A percentile compares a stretch with the other conserved stretches of the same genome.
phyloP scores from a whole-genome alignment of 2,797 vertebrate species.

The Fratercula arctica region DNA sequence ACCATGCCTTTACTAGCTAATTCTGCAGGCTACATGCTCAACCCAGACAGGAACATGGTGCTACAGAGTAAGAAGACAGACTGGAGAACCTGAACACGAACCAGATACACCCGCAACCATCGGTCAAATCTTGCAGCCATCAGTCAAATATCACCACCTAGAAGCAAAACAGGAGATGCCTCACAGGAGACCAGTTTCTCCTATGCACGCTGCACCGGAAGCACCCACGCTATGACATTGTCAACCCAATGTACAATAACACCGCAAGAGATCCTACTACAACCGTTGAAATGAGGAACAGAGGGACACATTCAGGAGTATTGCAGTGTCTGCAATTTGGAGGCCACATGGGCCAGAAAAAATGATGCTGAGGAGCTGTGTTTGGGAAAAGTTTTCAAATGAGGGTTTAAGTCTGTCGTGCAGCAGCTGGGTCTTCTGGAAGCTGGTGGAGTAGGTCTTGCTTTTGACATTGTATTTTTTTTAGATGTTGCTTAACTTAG shows the following conservation, averaged over 20 bases:
- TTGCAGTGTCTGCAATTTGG: not conserved
- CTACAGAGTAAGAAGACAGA: not conserved
- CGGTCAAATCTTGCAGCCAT: not conserved
- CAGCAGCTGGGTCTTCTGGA: not conserved
- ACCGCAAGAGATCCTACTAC: not conserved
- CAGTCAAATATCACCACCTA: not conserved
- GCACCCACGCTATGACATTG: not conserved
- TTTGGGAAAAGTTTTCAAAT: not conserved
- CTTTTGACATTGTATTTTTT: not conserved
- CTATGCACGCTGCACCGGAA: not conserved
- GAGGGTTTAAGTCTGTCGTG: not conserved
- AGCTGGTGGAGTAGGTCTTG: not conserved
- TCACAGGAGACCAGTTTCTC: not conserved
- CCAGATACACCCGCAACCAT: not conserved
- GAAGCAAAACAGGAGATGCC: not conserved
- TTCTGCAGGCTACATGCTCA: not conserved
- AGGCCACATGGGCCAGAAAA: not conserved
- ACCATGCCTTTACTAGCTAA: not conserved
- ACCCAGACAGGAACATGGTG: not conserved
- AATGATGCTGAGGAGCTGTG: not conserved
- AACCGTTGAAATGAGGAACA: not conserved
- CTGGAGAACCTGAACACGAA: not conserved
- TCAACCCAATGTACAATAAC: rapidly evolving
- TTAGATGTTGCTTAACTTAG: not conserved
- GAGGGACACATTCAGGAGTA: not conserved